Evolutionary conservation across 2,113 vertebrate genomes (phyloP).

Genomic region (Hyperopisus bebe): DNA sequence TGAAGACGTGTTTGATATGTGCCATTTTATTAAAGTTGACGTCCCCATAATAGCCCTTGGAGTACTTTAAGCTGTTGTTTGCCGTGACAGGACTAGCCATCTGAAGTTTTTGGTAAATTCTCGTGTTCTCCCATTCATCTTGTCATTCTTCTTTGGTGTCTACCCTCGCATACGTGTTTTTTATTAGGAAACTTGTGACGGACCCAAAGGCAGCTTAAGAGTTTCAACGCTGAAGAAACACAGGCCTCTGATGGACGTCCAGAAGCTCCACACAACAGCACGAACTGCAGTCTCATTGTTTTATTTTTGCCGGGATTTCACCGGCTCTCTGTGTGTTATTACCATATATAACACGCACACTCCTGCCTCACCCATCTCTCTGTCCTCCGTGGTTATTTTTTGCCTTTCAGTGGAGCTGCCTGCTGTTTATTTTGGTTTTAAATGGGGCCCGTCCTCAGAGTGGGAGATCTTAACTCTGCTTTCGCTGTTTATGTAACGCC

Average conservation of each 20-base stretch:
- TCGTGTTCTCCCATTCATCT: neutral
- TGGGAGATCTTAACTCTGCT: conserved; percentile 6
- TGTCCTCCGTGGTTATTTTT: neutral
- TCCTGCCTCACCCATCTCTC: neutral
- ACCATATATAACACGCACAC: neutral
- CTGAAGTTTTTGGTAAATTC: neutral
- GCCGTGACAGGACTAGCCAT: neutral
- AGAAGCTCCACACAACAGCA: neutral
- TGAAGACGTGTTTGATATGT: neutral
- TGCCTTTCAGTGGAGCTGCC: neutral
- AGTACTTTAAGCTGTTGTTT: neutral
- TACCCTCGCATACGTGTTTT: neutral
- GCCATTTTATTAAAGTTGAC: neutral
- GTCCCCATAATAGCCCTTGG: neutral
- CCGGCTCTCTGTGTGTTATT: neutral
- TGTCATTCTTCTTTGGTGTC: neutral
- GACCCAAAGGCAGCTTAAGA: neutral
- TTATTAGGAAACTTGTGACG: neutral
- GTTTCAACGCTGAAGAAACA: neutral
- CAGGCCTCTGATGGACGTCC: neutral
- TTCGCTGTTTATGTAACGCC: conserved; percentile 8
- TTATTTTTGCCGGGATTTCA: neutral
- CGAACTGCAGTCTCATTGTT: neutral
- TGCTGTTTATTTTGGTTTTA: conserved; percentile 7
- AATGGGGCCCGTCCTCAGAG: neutral